Base-by-base conservation (phyloP, 2,888 invertebrate genomes). In the Syrphus vitripennis region DNA sequence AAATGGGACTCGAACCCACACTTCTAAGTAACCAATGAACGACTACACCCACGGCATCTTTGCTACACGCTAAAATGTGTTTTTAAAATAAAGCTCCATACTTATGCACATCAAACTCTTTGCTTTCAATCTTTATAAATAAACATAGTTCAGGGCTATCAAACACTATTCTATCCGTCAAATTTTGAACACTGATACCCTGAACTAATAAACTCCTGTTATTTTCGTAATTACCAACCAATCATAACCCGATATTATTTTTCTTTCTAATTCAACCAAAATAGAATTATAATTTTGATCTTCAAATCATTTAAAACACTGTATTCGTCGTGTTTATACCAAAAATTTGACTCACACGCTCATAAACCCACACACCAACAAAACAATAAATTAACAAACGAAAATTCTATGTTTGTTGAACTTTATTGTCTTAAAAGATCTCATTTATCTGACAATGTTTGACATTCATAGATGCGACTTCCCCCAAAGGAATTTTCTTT, bases 371-470 rank as follows among this genome's bases (percentile, higher is more conserved):
- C 57, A 77, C 45, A 74, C 57, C 78, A 42, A 57, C 26, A 65
- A 55, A 34, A 37, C 75, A 50, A 87, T 87, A 87, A 87, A 87
- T 87, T 79, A 83, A 83, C 79, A 79, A 75, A n/a, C n/a, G n/a
- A 78, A 82, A 74, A 65, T 78, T 81, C 81, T 72, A 67, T 84
- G 71, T 84, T 81, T 81, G 67, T 87, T 83, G 87, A 83, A 83
- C 83, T 87, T 83, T 87, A 87, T 87, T 83, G 87, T 83, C 83
- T 34, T 87, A 87, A 87, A 87, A 79, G 87, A 87, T 75, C 74
- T 77, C 83, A 87, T 87, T 87, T 83, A 87, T 87, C 78, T 79
- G 78, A 79, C 75, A 83, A 65, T 63, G 70, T 83, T 87, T 87
- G 87, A 83, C 87, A 87, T 87, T 87, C 87, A 87, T 83, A 83